Percentiles rank a stretch among this genome's conserved stretches.
Evolutionary conservation across 2,797 vertebrate genomes (phyloP).

Genomic region (Heterohyrax brucei): DNA sequence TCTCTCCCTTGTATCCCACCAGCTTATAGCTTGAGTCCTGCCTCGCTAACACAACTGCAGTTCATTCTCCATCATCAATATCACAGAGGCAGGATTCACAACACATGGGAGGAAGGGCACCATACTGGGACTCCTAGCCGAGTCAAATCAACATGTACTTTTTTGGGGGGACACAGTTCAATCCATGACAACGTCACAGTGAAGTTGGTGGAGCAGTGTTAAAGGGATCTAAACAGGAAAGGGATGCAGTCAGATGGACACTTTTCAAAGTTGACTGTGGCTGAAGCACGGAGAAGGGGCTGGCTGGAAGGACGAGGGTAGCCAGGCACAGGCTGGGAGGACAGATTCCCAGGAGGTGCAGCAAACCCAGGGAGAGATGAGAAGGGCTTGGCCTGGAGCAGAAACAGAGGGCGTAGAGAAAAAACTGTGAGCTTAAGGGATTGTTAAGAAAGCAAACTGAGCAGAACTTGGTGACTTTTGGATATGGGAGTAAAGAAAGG

Average conservation of each 20-base stretch:
- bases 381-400: neutral
- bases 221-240: neutral
- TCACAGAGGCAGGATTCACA: too few relatives aligned
- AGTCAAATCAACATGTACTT: too few relatives aligned
- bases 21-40: too few relatives aligned
- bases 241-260: neutral
- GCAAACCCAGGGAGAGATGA: neutral
- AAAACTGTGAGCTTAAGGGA: neutral
- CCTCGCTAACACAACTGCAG: too few relatives aligned
- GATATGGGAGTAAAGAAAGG: neutral
- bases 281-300: neutral
- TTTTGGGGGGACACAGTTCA: too few relatives aligned
- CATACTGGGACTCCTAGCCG: too few relatives aligned
- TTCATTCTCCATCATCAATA: too few relatives aligned
- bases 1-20: too few relatives aligned
- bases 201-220: accelerated
- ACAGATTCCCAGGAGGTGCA: neutral
- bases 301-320: neutral
- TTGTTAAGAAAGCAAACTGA: neutral
- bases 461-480: neutral
- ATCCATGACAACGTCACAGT: neutral
- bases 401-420: neutral
- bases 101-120: too few relatives aligned
- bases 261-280: neutral
- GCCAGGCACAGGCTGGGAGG: neutral